A percentile compares a stretch with the other conserved stretches of the same genome.
Conservation (phyloP, 2,797 vertebrate genomes). For the Xenopus petersii region DNA sequence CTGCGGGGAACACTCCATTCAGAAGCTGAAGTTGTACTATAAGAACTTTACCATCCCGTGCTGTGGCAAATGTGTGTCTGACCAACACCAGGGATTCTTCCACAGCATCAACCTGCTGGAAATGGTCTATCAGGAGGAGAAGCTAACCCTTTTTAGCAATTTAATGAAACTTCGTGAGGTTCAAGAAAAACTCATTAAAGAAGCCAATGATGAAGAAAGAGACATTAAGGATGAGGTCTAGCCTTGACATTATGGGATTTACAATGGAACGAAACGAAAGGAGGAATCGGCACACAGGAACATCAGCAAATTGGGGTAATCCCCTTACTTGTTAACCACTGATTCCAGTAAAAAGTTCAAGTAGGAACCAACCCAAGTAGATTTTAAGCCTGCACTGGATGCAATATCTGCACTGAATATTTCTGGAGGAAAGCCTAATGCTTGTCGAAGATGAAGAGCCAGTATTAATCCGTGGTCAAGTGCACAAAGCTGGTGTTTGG, state of each 20-base stretch:
- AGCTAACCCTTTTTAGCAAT: slow-evolving; percentile 4
- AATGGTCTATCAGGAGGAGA: slow-evolving; percentile 62
- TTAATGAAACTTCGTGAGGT: too few species aligned
- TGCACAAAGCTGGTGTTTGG: slow-evolving; percentile 44
- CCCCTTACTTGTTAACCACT: slow-evolving; percentile 26
- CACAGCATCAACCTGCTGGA: slow-evolving; percentile 63
- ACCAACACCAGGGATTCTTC: slow-evolving; percentile 60
- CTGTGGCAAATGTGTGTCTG: slow-evolving; percentile 59
- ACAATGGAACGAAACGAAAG: too few species aligned
- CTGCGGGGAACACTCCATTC: slow-evolving; percentile 55
- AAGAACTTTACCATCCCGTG: slow-evolving; percentile 56
- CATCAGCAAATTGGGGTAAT: too few species aligned
- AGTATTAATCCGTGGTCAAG: slow-evolving; percentile 32
- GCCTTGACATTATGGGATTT: slow-evolving; percentile 61
- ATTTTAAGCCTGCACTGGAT: slow-evolving; percentile 53
- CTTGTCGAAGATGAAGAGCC: slow-evolving; percentile 48
- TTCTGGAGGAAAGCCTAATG: slow-evolving; percentile 51
- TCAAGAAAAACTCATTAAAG: too few species aligned
- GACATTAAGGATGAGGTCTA: slow-evolving; percentile 55
- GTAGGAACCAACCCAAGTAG: slow-evolving; percentile 51
- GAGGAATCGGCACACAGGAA: too few species aligned
- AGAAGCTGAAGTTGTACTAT: slow-evolving; percentile 59
- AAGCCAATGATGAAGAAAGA: too few species aligned
- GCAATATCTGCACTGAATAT: too few species aligned
- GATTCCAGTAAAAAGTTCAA: slow-evolving; percentile 48